phyloP scores from a whole-genome alignment of 2,113 vertebrate genomes.

The Etheostoma cragini region DNA sequence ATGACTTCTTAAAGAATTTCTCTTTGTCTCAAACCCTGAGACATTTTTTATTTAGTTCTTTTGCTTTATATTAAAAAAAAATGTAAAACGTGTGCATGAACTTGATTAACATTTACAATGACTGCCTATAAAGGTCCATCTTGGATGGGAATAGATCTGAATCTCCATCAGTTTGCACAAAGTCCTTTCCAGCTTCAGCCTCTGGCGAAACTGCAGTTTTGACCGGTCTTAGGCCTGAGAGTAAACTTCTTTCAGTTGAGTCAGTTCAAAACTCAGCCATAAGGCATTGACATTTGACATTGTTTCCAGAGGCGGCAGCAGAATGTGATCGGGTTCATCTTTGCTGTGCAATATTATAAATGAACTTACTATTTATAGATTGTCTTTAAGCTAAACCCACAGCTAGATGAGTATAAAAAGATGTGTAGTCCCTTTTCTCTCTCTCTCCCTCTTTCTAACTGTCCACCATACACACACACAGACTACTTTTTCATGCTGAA shows the following conservation, averaged over 20 bases:
- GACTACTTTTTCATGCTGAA: conserved; percentile 16
- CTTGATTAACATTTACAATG: not conserved
- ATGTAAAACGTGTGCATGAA: too few species aligned
- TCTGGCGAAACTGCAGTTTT: too few species aligned
- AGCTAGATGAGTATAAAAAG: too few species aligned
- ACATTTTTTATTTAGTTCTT: too few species aligned
- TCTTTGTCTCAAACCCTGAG: too few species aligned
- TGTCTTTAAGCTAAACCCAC: not conserved
- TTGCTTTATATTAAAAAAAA: not conserved
- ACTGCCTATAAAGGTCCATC: not conserved
- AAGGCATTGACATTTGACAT: not conserved
- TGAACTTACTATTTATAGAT: conserved; percentile 8
- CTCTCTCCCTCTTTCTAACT: too few species aligned
- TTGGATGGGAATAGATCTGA: not conserved
- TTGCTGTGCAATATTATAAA: conserved; percentile 7
- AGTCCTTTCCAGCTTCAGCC: not conserved
- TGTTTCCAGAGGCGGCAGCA: not conserved
- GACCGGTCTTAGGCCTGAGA: not conserved
- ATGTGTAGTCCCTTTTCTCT: too few species aligned
- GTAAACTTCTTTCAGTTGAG: not conserved
- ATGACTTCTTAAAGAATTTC: not conserved
- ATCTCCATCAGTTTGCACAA: not conserved
- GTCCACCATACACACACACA: conserved; percentile 27
- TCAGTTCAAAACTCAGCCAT: not conserved
- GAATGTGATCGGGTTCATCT: conserved; percentile 8